phyloP scores from a whole-genome alignment of 2,113 vertebrate genomes.

The Pimephales promelas region DNA sequence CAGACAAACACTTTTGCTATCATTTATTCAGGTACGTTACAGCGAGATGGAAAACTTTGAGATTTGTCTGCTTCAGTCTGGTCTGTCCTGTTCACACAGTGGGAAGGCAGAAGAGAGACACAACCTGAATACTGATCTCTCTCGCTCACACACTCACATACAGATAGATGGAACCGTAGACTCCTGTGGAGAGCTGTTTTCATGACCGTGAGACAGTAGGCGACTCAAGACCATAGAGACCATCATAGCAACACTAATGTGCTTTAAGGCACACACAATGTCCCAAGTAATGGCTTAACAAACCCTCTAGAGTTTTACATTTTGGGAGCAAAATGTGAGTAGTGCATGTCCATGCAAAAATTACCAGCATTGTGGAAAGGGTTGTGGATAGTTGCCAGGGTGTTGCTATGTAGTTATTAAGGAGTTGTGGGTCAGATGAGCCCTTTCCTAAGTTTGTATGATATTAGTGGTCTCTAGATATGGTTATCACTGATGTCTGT shows the following conservation, averaged over 20 bases:
- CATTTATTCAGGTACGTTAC: constrained; percentile 12
- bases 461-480: neutral
- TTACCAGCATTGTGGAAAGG: neutral
- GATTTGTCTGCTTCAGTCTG: constrained; percentile 26
- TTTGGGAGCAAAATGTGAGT: neutral
- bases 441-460: neutral
- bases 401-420: neutral
- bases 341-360: neutral
- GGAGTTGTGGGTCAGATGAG: neutral
- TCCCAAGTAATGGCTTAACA: constrained; percentile 17
- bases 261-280: constrained; percentile 33
- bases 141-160: constrained; percentile 24
- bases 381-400: neutral
- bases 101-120: constrained; percentile 48
- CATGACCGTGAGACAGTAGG: constrained; percentile 39
- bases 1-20: constrained; percentile 1
- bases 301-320: neutral
- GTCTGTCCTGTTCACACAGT: constrained; percentile 37
- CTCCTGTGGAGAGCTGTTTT: constrained; percentile 51
- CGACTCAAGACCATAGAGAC: constrained; percentile 42
- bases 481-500: neutral
- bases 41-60: constrained; percentile 12
- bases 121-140: constrained; percentile 52
- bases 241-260: constrained; percentile 51
- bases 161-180: constrained; percentile 31